These are phyloP conservation scores for Alosa alosa DNA, from an alignment of 2,113 vertebrate genomes.

Conservation along the genomic window DNA sequence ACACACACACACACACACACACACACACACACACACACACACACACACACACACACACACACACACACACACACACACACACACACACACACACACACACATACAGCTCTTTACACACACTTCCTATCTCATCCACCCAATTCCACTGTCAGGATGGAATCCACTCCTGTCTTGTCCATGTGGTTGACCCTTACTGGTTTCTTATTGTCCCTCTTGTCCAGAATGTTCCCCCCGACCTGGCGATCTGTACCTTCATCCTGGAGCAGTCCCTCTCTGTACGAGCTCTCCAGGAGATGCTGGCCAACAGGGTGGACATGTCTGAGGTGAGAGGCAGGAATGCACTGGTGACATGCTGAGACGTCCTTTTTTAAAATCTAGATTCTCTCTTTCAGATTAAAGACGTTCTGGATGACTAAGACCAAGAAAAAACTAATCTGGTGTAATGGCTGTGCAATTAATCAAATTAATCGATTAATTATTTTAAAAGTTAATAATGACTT, in stretches of 20 bases:
- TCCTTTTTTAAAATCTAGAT: slow-evolving; percentile 26
- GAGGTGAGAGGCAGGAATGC: slow-evolving; percentile 63
- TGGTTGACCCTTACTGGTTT: not conserved
- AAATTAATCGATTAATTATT: no score
- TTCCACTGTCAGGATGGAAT: not conserved
- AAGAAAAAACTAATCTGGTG: not conserved
- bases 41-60: not conserved
- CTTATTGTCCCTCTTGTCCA: slow-evolving; percentile 48
- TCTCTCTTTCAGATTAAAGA: slow-evolving; percentile 13
- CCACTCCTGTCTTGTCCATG: not conserved
- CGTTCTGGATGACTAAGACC: not conserved
- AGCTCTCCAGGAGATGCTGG: slow-evolving; percentile 87
- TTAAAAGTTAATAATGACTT: no score
- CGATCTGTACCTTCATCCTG: slow-evolving; percentile 83
- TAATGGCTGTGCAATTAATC: no score
- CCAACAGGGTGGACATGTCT: slow-evolving; percentile 80
- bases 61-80: not conserved
- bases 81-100: not conserved
- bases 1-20: no score
- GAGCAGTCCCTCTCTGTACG: slow-evolving; percentile 90
- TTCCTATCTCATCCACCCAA: not conserved
- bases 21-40: not conserved
- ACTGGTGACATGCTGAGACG: not conserved
- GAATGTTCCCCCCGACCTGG: slow-evolving; percentile 90
- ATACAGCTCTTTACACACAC: not conserved